Evolutionary conservation across 2,113 vertebrate genomes (phyloP), one percentile per base, ranked within the genome.

Genomic region (Melanerpes aurifrons): DNA sequence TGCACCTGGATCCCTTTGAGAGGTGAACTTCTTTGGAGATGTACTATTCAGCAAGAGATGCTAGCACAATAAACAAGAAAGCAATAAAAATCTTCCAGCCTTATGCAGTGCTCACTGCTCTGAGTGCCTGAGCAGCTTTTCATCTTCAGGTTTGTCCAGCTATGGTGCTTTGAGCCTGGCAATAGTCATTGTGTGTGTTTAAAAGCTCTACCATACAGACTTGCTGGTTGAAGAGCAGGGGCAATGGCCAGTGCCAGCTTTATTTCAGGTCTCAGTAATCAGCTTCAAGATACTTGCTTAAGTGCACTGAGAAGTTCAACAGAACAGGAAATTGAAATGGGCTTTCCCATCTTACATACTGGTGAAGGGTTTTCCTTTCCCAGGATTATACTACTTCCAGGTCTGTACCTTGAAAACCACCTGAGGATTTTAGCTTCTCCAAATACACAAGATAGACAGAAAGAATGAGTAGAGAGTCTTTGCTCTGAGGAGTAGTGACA

Each of bases 161-260:
- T 59, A 18, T 53, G 37, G 20, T n/a, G 28, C 4, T 40, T 10
- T 31, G 0, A 0, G 31, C 22, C 2, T 69, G 32, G 43, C 40
- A 82, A 83, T 37, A 72, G 40, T 24, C 61, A 20, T 5, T 90
- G 43, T 68, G 37, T 8, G 29, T 53, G 3, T 58, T 78, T 40
- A 58, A 45, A 87, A 68, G 28, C 28, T 74, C 40, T 81, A 0
- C 45, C 26, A 43, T 12, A 40, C 29, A 53, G 22, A 40, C 22
- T 45, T 45, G 64, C 58, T 85, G 26, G 56, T 8, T 32, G 85
- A 82, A 79, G 24, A 71, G 35, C 45, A 82, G n/a, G 62, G 66
- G 54, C 64, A 79, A 75, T 15, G 28, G 31, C 35, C 32, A 29
- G 11, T 24, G 28, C 54, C 35, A 75, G 28, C 74, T 87, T 89